Conservation (phyloP, 53 echinoderm and acorn worm species). For the Echinometra lucunter region DNA sequence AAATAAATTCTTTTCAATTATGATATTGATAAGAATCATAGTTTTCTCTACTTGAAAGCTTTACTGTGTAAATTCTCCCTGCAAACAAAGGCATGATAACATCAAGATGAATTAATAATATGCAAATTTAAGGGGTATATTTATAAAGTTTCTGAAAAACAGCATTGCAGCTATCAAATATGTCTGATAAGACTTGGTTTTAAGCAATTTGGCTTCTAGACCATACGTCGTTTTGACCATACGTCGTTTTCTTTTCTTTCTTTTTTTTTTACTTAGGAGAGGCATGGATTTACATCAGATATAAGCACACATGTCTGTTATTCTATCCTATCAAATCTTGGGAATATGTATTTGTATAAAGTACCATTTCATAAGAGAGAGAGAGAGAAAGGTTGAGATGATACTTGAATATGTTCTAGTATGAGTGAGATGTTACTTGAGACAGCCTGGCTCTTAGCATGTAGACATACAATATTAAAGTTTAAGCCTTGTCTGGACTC, state of each 20-base stretch:
- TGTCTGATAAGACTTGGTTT: not conserved
- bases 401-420: conserved; percentile 5
- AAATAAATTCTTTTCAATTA: not conserved
- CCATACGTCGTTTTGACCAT: not conserved
- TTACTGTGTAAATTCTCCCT: not conserved
- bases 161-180: not conserved
- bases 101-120: not conserved
- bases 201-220: not conserved
- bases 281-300: not conserved
- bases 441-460: not conserved
- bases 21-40: too few relatives aligned
- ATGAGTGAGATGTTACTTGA: not conserved
- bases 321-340: not conserved
- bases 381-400: not conserved
- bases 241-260: too few relatives aligned
- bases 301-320: not conserved
- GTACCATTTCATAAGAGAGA: not conserved
- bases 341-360: not conserved
- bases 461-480: conserved; percentile 22
- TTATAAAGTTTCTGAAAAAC: not conserved
- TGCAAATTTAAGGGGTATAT: not conserved
- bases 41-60: not conserved
- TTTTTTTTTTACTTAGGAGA: too few relatives aligned
- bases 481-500: too few relatives aligned
- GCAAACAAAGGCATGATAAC: not conserved